Conservation (phyloP, 2,113 vertebrate genomes). For the Oplegnathus fasciatus region DNA sequence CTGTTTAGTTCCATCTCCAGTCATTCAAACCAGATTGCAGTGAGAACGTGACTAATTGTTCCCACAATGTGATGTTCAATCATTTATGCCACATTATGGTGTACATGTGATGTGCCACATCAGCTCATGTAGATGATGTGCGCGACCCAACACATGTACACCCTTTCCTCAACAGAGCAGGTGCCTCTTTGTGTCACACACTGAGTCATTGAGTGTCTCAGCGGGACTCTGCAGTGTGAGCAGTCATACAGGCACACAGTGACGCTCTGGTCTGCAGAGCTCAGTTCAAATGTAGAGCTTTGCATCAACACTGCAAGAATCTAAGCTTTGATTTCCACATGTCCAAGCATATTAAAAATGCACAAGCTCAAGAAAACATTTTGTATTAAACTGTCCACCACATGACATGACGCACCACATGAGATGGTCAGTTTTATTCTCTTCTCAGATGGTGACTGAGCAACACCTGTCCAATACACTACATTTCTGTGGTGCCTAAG, state of each 20-base stretch:
- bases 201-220: not conserved
- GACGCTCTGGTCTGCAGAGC: not conserved
- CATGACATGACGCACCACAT: not conserved
- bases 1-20: not conserved
- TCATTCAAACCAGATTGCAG: not conserved
- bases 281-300: not conserved
- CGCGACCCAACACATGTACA: not conserved
- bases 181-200: slow-evolving; percentile 10
- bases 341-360: not conserved
- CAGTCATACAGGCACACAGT: not conserved
- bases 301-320: not conserved
- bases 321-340: not conserved
- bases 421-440: not conserved
- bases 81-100: not conserved
- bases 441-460: not conserved
- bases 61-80: not conserved
- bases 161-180: not conserved
- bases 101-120: not conserved
- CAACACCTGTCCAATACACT: not conserved
- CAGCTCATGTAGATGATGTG: not conserved
- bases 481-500: not conserved
- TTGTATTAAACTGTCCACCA: not conserved
- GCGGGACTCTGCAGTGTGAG: slow-evolving; percentile 15
- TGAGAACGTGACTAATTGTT: not conserved
- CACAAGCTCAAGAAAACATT: not conserved